Evolutionary conservation across 2,888 invertebrate genomes (phyloP), one percentile per base, ranked within the genome.

Genomic region (Cacoxenus indagator): DNA sequence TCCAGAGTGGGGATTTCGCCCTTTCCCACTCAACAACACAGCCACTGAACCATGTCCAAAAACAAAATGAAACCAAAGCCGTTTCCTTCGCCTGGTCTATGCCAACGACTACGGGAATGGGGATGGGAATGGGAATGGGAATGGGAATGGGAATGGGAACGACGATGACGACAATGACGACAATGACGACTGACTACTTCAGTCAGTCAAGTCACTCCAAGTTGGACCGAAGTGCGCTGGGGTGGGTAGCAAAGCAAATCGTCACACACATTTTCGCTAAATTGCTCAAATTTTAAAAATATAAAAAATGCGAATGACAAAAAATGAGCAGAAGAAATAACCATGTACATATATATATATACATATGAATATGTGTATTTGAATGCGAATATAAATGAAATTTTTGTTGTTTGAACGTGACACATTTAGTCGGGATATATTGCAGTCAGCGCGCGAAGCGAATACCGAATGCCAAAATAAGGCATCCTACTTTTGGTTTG

Each of bases 391-490:
- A 83, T 83, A 81, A 81, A 83, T 81, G 83, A 82, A 83, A 83
- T 82, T 83, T 83, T 83, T 83, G 83, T 80, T 80, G 81, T 76
- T 79, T 76, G 83, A 75, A 81, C 81, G 81, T 81, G 81, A 81
- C 83, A 83, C 83, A 81, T 83, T 81, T 81, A 81, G 82, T 81
- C 74, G 77, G n/a, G 65, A 82, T 82, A 81, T 82, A 81, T 82
- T 77, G 77, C 73, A 76, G 67, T 67, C 67, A 62, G 24, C 73
- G n/a, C 14, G 57, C 57, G 57, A 57, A 27, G 27, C 57, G 57
- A 57, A 57, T 57, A 27, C 57, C 37, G 37, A 37, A 37, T 37
- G 37, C 37, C 14, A 37, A 37, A 37, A 37, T 37, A 37, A 37
- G 37, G n/a, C n/a, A n/a, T n/a, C n/a, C n/a, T n/a, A n/a, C n/a